These are phyloP conservation scores for Netelia inedita DNA, from an alignment of 2,888 invertebrate genomes.

Conservation along the genomic window DNA sequence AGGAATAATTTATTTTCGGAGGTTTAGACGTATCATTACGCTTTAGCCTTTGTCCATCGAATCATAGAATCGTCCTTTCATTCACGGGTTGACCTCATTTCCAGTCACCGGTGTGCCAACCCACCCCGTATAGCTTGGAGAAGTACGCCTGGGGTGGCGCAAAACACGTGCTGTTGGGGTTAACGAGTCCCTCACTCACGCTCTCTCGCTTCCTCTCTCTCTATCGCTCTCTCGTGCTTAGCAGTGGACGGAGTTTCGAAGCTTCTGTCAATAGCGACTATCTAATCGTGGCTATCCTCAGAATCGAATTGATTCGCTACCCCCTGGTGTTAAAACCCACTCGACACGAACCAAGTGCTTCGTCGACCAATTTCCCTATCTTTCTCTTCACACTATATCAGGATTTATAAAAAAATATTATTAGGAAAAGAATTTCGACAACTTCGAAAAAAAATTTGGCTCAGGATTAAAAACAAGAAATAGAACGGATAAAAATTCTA, in stretches of 20 bases:
- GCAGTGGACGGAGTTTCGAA: conserved; percentile 43
- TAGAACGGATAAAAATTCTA: background rate
- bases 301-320: conserved; percentile 48
- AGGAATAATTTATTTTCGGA: background rate
- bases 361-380: background rate
- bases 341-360: conserved; percentile 12
- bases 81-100: background rate
- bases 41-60: background rate
- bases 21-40: background rate
- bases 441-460: no score
- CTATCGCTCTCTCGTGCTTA: conserved; percentile 1
- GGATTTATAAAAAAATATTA: no score
- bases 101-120: background rate
- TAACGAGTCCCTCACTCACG: background rate
- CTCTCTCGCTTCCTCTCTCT: conserved; percentile 8
- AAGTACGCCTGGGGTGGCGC: no score
- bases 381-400: background rate
- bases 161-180: background rate
- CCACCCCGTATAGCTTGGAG: conserved; percentile 14
- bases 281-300: conserved; percentile 57
- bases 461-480: no score
- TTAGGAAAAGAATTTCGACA: no score
- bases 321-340: conserved; percentile 17
- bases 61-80: background rate
- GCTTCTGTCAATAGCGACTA: conserved; percentile 62